Evolutionary conservation across 92 coral and sea anemone genomes (phyloP), one percentile per base, ranked within the genome.

Genomic region (Porites divaricata): DNA sequence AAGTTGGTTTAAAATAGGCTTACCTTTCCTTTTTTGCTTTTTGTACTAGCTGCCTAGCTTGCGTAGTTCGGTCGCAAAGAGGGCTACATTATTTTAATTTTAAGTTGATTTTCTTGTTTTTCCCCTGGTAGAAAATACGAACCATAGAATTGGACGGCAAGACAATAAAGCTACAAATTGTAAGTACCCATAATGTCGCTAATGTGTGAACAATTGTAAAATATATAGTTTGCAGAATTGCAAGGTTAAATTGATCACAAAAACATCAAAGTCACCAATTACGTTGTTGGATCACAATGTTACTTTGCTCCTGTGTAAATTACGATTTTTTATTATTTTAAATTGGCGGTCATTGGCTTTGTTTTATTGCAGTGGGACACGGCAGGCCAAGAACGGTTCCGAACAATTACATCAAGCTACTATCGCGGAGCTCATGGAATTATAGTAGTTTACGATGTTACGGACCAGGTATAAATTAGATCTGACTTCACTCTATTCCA

Each of bases 111-210:
- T 79, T 78, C 57, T 9, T 56, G 58, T 16, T 78, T 74, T 74
- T 80, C 19, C 79, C 62, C 76, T 72, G 74, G 28, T 69, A 96
- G 99, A 96, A 96, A 96, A 96, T 96, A 94, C 92, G 99, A 89
- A 96, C 98, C 91, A 96, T 96, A 89, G 99, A 96, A 75, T 79
- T 96, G 92, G 99, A 96, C 67, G 99, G 99, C 63, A 96, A 96
- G 93, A 96, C 99, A 78, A 96, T 96, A 88, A 96, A 96, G 92
- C 95, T 96, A 28, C 99, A 96, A 87, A 96, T 96, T 85, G 99
- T 96, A 84, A 95, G 99, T 91, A 16, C 9, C 74, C n/a, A 26
- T 50, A 67, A 49, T 11, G 14, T 54, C 17, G 59, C 59, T 54
- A 14, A 35, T 35, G 45, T 4, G 45, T 35, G 45, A 35, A 35